phyloP scores from a whole-genome alignment of 2,113 vertebrate genomes.

The Centrocercus urophasianus region DNA sequence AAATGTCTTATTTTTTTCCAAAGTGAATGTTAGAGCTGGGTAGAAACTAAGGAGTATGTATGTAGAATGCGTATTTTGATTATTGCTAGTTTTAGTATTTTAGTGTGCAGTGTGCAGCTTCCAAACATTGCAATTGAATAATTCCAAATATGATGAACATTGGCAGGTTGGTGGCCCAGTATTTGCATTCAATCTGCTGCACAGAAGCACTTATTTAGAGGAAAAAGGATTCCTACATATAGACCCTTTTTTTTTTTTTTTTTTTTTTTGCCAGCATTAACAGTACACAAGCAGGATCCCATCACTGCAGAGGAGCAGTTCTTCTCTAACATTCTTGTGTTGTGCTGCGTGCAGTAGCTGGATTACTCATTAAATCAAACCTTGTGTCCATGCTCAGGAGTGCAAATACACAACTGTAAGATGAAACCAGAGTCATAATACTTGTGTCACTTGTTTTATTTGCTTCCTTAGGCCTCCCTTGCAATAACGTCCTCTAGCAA shows the following conservation, averaged over 20 bases:
- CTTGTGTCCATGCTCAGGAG: not conserved
- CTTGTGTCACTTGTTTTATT: not conserved
- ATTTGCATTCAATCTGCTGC: not conserved
- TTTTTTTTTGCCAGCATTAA: not conserved
- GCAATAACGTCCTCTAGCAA: not conserved
- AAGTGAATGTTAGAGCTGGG: not conserved
- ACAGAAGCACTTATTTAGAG: not conserved
- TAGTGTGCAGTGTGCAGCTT: not conserved
- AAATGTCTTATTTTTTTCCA: not conserved
- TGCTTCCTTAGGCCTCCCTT: not conserved
- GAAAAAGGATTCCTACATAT: not conserved
- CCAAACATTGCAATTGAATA: not conserved
- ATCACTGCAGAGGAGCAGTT: not conserved
- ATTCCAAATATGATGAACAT: not conserved
- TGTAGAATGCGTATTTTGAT: not conserved
- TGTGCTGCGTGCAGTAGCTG: not conserved
- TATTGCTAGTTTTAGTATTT: not conserved
- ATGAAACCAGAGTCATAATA: not conserved
- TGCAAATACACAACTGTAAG: not conserved
- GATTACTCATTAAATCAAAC: not conserved
- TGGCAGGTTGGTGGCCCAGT: not conserved
- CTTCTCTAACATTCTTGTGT: not conserved
- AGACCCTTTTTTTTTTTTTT: not conserved
- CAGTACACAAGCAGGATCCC: rapidly evolving
- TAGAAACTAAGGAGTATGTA: not conserved